Evolutionary conservation across 2,888 invertebrate genomes (phyloP).

Genomic region (Chymomyza amoena): DNA sequence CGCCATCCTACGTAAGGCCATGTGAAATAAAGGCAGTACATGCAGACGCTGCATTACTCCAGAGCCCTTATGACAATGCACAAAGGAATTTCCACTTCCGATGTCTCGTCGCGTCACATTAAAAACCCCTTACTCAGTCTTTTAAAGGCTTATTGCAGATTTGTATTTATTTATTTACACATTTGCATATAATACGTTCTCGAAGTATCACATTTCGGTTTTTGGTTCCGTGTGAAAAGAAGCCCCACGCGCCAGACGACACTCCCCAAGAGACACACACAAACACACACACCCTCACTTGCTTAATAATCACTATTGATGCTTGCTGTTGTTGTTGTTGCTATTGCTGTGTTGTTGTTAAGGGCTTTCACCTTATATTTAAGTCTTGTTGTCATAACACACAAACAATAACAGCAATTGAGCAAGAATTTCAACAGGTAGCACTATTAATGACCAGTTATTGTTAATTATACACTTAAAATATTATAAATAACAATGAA

Average conservation of each 20-base stretch:
- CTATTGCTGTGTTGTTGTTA: constrained; percentile 12
- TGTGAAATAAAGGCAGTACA: too few species aligned
- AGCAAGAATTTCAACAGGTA: constrained; percentile 52
- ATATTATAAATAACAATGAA: constrained; percentile 37
- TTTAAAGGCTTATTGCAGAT: background rate
- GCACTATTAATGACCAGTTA: constrained; percentile 45
- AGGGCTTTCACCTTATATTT: constrained; percentile 61
- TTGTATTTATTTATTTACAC: constrained; percentile 47
- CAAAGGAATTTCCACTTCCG: background rate
- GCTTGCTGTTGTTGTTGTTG: constrained; percentile 12
- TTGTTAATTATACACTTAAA: constrained; percentile 36
- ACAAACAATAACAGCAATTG: constrained; percentile 26
- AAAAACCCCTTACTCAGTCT: background rate
- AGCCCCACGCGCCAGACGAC: constrained; percentile 47
- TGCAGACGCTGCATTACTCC: background rate
- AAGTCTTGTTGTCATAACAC: constrained; percentile 42
- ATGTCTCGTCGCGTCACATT: background rate
- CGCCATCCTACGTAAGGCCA: too few species aligned
- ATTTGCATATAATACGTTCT: constrained; percentile 18
- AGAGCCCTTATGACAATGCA: background rate
- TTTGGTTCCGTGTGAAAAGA: constrained; percentile 50
- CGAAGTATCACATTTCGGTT: constrained; percentile 38
- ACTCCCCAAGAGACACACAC: constrained; percentile 5
- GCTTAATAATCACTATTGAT: constrained; percentile 58
- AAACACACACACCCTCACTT: background rate